These are phyloP conservation scores for Pseudorhombus dupliciocellatus DNA, from an alignment of 2,113 vertebrate genomes.

Conservation along the genomic window DNA sequence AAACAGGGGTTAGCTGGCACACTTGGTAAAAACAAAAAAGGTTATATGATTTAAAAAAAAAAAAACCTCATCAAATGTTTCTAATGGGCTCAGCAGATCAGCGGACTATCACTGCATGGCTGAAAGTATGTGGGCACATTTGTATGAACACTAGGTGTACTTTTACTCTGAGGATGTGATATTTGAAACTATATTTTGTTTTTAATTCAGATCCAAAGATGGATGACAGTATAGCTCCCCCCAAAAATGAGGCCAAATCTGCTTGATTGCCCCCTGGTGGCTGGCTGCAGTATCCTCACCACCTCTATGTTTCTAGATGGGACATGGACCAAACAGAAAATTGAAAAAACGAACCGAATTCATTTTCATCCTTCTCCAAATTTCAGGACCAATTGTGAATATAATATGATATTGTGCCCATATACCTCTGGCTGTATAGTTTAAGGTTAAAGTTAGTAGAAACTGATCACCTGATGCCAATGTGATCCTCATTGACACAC, in stretches of 20 bases:
- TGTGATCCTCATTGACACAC: conserved; percentile 30
- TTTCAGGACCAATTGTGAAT: not conserved
- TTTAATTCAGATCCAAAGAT: too few relatives aligned
- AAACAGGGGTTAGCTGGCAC: conserved; percentile 80
- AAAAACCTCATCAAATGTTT: not conserved
- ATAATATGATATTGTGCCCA: not conserved
- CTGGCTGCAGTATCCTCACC: too few relatives aligned
- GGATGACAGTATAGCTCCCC: not conserved
- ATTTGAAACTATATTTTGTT: not conserved
- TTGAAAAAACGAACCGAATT: too few relatives aligned
- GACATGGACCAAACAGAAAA: too few relatives aligned
- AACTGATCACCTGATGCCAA: conserved; percentile 5
- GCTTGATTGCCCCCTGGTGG: not conserved
- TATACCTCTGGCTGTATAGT: conserved; percentile 24
- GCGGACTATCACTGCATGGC: not conserved
- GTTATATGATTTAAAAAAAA: conserved; percentile 13
- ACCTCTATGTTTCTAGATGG: too few relatives aligned
- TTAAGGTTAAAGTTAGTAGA: conserved; percentile 28
- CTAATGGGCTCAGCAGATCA: not conserved
- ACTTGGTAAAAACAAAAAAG: conserved; percentile 16
- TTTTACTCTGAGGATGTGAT: not conserved
- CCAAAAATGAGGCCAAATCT: not conserved
- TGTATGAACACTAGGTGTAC: not conserved
- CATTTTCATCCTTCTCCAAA: not conserved
- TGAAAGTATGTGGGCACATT: conserved; percentile 38